phyloP scores from a whole-genome alignment of 2,888 invertebrate species.

The Colletes collaris region DNA sequence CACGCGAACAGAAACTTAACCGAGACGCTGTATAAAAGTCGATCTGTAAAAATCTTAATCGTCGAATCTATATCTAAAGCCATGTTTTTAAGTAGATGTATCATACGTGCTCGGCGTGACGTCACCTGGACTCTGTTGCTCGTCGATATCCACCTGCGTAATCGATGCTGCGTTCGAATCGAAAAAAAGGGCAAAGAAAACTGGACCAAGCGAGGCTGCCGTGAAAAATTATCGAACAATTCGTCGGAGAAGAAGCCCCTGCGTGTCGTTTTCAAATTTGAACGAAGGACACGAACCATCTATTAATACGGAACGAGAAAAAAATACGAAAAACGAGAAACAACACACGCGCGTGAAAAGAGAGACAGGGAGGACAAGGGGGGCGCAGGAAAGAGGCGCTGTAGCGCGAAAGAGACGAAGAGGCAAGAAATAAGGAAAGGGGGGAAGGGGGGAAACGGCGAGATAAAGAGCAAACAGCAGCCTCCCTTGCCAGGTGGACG shows the following conservation, averaged over 20 bases:
- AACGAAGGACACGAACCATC: no score
- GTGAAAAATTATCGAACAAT: background rate
- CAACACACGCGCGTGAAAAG: no score
- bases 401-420: conserved; percentile 4
- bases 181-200: background rate
- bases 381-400: background rate
- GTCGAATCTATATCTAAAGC: conserved; percentile 1
- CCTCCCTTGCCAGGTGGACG: conserved; percentile 63
- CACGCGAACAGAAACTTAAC: no score
- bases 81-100: conserved; percentile 14
- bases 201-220: background rate
- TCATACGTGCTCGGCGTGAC: conserved; percentile 38
- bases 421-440: background rate
- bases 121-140: conserved; percentile 40
- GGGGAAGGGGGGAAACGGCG: conserved; percentile 4
- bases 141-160: conserved; percentile 45
- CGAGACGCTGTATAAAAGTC: no score
- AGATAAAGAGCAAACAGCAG: conserved; percentile 49
- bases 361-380: no score
- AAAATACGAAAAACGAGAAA: background rate
- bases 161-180: conserved; percentile 33
- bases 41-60: no score
- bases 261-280: background rate
- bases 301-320: conserved; percentile 1
- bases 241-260: background rate